Conservation (phyloP, 2,888 invertebrate genomes). For the Agrenia bidenticulata region DNA sequence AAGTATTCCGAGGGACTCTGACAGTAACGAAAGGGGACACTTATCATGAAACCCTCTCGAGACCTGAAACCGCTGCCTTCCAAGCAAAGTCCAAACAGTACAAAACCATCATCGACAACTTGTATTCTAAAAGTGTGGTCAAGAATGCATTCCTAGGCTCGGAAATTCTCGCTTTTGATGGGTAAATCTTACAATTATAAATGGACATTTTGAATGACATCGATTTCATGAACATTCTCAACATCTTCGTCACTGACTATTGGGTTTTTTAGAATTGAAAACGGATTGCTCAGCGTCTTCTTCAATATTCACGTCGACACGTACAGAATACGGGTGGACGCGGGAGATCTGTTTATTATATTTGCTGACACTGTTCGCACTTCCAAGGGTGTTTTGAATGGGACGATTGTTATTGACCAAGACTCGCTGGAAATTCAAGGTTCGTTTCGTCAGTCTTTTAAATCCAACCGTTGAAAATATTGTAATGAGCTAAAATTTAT, state of each 20-base stretch:
- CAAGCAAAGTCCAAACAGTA: constrained; percentile 72
- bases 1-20: constrained; percentile 80
- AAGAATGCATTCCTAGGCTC: constrained; percentile 74
- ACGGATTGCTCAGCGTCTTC: constrained; percentile 74
- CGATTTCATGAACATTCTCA: too few relatives aligned
- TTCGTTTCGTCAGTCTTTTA: too few relatives aligned
- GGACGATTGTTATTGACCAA: constrained; percentile 46
- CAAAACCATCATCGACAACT: constrained; percentile 71
- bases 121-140: constrained; percentile 72
- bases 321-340: constrained; percentile 55
- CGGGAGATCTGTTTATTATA: constrained; percentile 65
- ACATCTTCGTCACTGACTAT: not conserved
- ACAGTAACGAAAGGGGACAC: constrained; percentile 69
- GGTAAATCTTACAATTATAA: constrained; percentile 61
- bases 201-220: not conserved
- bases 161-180: constrained; percentile 81
- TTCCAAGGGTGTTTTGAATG: constrained; percentile 43
- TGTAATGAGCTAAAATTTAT: constrained; percentile 9
- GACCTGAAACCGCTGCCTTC: constrained; percentile 69
- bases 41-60: constrained; percentile 68
- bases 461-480: too few relatives aligned
- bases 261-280: constrained; percentile 62
- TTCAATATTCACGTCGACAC: constrained; percentile 85
- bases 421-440: constrained; percentile 52
- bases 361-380: constrained; percentile 59